Conservation (phyloP, 1,140 invertebrate species). For the Lordiphosa collinella region DNA sequence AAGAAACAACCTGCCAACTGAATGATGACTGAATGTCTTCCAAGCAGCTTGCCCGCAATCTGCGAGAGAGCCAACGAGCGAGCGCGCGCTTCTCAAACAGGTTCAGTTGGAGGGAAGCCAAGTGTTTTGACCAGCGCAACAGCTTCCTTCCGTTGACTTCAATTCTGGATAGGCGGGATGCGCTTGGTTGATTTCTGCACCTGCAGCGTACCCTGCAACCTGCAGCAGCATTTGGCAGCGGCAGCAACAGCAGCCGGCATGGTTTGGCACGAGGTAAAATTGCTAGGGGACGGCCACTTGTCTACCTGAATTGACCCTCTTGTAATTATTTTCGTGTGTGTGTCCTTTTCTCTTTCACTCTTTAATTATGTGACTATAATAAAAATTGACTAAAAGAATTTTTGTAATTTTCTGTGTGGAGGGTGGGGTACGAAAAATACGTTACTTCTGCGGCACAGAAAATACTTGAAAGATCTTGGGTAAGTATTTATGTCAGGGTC, state of each 20-base stretch:
- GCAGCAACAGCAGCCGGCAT: constrained; percentile 28
- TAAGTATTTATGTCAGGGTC: constrained; percentile 62
- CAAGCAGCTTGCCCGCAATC: constrained; percentile 37
- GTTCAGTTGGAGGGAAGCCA: constrained; percentile 40
- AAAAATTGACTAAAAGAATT: constrained; percentile 13
- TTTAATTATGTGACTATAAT: constrained; percentile 9
- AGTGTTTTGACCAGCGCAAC: constrained; percentile 67
- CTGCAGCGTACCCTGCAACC: constrained; percentile 34
- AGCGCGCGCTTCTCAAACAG: constrained; percentile 27
- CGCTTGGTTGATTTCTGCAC: constrained; percentile 58
- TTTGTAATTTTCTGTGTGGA: constrained; percentile 7
- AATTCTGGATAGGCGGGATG: constrained; percentile 13
- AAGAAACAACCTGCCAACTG: constrained; percentile 26
- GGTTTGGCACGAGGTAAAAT: constrained; percentile 49
- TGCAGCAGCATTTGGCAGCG: background rate
- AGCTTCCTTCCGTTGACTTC: constrained; percentile 51
- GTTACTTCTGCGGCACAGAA: constrained; percentile 37
- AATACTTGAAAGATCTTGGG: constrained; percentile 29
- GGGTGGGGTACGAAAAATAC: constrained; percentile 25
- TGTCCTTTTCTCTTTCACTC: constrained; percentile 1
- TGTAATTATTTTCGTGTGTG: constrained; percentile 12
- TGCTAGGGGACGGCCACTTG: background rate
- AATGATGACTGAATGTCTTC: constrained; percentile 24
- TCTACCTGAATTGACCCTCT: constrained; percentile 19
- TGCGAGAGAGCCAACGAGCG: constrained; percentile 1